Evolutionary conservation across 1,140 invertebrate species (phyloP), one percentile per base, ranked within the genome.

Genomic region (Idris sp.): DNA sequence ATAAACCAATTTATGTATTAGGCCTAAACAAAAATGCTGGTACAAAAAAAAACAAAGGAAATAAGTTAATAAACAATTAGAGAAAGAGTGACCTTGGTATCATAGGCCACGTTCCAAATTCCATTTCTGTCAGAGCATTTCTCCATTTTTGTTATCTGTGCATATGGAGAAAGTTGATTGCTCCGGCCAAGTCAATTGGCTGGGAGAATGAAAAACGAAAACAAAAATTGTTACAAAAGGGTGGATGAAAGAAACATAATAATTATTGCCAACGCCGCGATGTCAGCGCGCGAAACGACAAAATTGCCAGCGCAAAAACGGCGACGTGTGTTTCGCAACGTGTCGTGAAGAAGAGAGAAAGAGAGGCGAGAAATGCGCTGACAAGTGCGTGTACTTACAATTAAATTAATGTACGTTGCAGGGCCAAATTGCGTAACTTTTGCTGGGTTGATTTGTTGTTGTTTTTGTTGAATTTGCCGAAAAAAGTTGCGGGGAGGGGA

Each of bases 91-190:
- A 54, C 71, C 71, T 74, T 75, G 58, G 36, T 40, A 75, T 58
- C 28, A 59, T 40, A 68, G 44, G 62, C 43, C 38, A 75, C 58
- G 56, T 69, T 75, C 72, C 72, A 75, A 75, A 75, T 75, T 75
- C 72, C 72, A 69, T n/a, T n/a, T n/a, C 58, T 68, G 43, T 64
- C 49, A 75, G 43, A 56, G 53, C 69, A 62, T 58, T 75, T 68
- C 49, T 62, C 62, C 62, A 59, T 68, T 56, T 62, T 67, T 74
- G 48, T 62, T n/a, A n/a, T n/a, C n/a, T 49, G 14, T 54, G 22
- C 56, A 62, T 62, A 74, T 61, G 58, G 72, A 74, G 72, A 62
- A 74, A 74, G 54, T 33, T n/a, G n/a, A n/a, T n/a, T n/a, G n/a
- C n/a, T n/a, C n/a, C n/a, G n/a, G n/a, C n/a, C n/a, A n/a, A n/a